These are phyloP conservation scores for Alethe diademata DNA, from an alignment of 2,113 vertebrate genomes.

Conservation along the genomic window DNA sequence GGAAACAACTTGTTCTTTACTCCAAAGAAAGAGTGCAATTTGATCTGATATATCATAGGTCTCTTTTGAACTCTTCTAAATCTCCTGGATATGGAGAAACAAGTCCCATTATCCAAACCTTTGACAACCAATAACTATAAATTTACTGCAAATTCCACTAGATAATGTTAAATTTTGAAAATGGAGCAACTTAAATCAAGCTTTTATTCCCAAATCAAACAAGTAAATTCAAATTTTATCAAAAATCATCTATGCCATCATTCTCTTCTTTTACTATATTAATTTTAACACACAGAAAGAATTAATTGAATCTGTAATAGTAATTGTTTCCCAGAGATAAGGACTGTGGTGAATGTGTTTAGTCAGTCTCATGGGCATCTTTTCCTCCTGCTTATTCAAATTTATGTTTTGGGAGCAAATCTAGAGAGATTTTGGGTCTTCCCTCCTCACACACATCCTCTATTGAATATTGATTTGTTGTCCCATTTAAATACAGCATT, in stretches of 20 bases:
- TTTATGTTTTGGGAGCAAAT: neutral
- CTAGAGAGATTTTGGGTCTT: neutral
- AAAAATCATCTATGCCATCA: neutral
- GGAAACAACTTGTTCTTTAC: neutral
- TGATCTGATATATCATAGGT: neutral
- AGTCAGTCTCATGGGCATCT: neutral
- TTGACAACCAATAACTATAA: neutral
- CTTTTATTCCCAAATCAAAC: neutral
- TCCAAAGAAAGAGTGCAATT: neutral
- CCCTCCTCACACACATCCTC: neutral
- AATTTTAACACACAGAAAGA: neutral
- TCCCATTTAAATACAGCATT: slow-evolving; percentile 62
- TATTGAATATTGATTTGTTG: slow-evolving; percentile 53
- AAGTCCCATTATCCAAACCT: neutral
- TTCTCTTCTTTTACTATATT: neutral
- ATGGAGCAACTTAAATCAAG: neutral
- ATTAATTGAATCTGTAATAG: neutral
- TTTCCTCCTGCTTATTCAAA: neutral
- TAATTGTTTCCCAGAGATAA: neutral
- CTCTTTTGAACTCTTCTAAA: neutral
- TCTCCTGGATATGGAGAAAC: neutral
- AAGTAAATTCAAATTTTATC: neutral
- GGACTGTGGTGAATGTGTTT: neutral
- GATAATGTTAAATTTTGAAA: neutral
- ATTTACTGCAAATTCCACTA: neutral